Conservation (phyloP, 2,113 vertebrate species). For the Brachypteracias leptosomus region DNA sequence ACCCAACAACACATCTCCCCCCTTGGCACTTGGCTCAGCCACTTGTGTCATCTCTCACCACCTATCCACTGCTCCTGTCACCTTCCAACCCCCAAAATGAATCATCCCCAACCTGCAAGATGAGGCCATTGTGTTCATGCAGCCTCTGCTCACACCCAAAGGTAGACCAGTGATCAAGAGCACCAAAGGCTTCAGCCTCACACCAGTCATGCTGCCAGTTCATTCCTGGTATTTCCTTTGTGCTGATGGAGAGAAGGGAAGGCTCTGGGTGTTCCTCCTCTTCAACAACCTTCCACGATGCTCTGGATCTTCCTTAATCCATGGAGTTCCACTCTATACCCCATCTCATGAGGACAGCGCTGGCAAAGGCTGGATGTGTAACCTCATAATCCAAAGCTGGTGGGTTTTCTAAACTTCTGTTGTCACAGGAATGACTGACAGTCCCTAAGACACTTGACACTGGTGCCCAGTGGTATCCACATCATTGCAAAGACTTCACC, state of each 20-base stretch:
- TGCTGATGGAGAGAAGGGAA: not conserved
- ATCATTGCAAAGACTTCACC: not conserved
- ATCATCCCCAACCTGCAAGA: constrained; percentile 9
- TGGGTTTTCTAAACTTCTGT: not conserved
- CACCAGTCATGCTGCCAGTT: not conserved
- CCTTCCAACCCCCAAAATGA: not conserved
- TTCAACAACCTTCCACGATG: not conserved
- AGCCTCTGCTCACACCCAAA: not conserved
- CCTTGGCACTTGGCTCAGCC: not conserved
- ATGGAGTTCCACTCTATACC: rapidly evolving
- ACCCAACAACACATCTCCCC: not conserved
- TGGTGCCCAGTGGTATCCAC: not conserved
- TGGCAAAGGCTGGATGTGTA: not conserved
- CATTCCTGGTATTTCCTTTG: not conserved
- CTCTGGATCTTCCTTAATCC: not conserved
- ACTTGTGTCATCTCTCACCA: not conserved
- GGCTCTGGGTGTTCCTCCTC: not conserved
- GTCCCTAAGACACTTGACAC: not conserved
- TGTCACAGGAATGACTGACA: not conserved
- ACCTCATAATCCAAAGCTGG: not conserved
- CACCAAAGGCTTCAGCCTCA: not conserved
- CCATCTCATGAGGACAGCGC: rapidly evolving
- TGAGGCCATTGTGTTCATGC: constrained; percentile 10
- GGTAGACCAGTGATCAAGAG: not conserved
- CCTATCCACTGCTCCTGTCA: not conserved